Base-by-base conservation (phyloP, 2,888 invertebrate genomes). In the Clusia tigrina region DNA sequence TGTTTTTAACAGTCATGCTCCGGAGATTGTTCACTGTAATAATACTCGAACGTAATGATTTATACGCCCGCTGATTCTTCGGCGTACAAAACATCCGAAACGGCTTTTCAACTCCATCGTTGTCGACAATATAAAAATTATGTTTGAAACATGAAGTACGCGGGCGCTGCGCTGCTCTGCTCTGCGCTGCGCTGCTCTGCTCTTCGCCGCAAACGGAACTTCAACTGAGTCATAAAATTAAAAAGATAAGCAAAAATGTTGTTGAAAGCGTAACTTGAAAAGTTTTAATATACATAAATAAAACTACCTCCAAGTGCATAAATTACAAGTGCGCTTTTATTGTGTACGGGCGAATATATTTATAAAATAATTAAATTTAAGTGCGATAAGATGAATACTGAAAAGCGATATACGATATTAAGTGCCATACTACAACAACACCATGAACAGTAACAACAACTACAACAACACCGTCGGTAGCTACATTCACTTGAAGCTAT, bases 181-280 rank as follows among this genome's bases (percentile, higher is more conserved):
- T n/a, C n/a, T n/a, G n/a, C n/a, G n/a, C n/a, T n/a, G n/a, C n/a
- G n/a, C n/a, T n/a, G n/a, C n/a, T n/a, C n/a, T n/a, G n/a, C n/a
- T n/a, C n/a, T n/a, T n/a, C n/a, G n/a, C n/a, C n/a, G n/a, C n/a
- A 18, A 22, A 3, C 42, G 42, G 3, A 42, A 42, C 42, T 42
- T 42, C n/a, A 6, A 48, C 20, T 48, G 48, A 48, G 20, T 48
- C 48, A 48, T 22, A 22, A 55, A 20, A 38, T 38, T 12, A 22
- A 12, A 37, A 55, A 37, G 55, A 55, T 55, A 55, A 55, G 55
- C 55, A 12, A 22, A 38, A 20, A 38, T 20, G n/a, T n/a, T n/a
- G 54, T 25, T 54, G 54, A 54, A 54, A 54, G 54, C 32, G 20
- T 15, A 22, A 55, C 20, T 23, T 55, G 2, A 26, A 55, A 22